phyloP scores from a whole-genome alignment of 2,113 vertebrate species.

The Emydocephalus ijimae region DNA sequence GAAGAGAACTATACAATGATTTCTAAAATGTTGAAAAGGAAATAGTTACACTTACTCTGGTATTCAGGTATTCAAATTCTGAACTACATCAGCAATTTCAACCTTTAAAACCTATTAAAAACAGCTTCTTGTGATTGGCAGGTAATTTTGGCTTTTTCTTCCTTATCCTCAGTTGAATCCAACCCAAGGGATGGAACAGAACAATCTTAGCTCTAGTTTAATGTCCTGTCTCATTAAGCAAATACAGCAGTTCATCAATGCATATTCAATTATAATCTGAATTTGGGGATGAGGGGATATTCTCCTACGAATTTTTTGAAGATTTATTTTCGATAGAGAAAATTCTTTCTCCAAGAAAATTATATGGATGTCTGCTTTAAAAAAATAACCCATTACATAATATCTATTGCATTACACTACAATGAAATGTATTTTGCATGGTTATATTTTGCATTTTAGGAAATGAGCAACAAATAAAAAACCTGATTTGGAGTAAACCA shows the following conservation, averaged over 20 bases:
- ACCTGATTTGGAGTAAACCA: constrained; percentile 8
- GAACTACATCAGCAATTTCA: neutral
- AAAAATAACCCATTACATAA: neutral
- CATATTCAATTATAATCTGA: neutral
- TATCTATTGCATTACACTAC: neutral
- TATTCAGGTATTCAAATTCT: neutral
- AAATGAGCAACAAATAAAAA: constrained; percentile 2
- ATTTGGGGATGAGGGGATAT: neutral
- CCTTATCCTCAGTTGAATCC: neutral
- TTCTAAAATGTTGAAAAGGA: neutral
- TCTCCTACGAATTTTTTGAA: neutral
- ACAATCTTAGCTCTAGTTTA: neutral
- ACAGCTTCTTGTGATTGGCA: neutral
- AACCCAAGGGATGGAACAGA: neutral
- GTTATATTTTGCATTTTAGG: neutral
- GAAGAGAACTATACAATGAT: neutral
- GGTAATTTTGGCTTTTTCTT: neutral
- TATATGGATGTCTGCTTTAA: neutral
- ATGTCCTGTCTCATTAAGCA: neutral
- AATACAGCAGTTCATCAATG: neutral
- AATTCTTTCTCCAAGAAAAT: neutral
- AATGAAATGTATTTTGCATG: neutral
- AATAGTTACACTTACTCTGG: neutral
- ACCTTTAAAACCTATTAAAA: neutral
- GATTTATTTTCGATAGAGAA: neutral